Percentiles rank a stretch among this genome's conserved stretches.
phyloP scores from a whole-genome alignment of 2,888 invertebrate genomes.

The Pelosia muscerda region DNA sequence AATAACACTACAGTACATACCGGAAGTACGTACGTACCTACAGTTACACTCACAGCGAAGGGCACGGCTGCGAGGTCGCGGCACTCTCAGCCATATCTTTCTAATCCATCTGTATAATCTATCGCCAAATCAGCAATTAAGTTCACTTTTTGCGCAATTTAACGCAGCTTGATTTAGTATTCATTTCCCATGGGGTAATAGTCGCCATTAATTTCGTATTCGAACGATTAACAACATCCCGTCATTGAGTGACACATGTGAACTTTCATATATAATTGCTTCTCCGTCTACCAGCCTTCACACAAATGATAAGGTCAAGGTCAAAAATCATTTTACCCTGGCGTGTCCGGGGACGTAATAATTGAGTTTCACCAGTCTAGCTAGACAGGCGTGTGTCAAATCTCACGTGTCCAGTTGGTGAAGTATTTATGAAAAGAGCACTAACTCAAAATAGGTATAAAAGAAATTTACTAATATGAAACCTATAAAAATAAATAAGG shows the following conservation, averaged over 20 bases:
- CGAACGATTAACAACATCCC: neutral
- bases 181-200: neutral
- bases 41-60: neutral
- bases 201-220: neutral
- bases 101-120: neutral
- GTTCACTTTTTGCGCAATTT: neutral
- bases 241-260: neutral
- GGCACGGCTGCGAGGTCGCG: neutral
- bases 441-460: too few relatives aligned
- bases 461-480: too few relatives aligned
- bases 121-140: neutral
- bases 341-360: too few relatives aligned
- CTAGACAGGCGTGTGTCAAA: too few relatives aligned
- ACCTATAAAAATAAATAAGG: too few relatives aligned
- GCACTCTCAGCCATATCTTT: neutral
- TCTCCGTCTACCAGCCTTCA: neutral
- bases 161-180: neutral
- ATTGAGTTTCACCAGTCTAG: too few relatives aligned
- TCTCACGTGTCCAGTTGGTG: too few relatives aligned
- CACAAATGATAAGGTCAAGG: neutral
- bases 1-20: too few relatives aligned
- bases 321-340: too few relatives aligned
- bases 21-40: neutral
- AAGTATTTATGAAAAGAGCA: too few relatives aligned
- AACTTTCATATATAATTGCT: neutral